phyloP scores from a whole-genome alignment of 2,888 invertebrate species.

The Meloe dianella region DNA sequence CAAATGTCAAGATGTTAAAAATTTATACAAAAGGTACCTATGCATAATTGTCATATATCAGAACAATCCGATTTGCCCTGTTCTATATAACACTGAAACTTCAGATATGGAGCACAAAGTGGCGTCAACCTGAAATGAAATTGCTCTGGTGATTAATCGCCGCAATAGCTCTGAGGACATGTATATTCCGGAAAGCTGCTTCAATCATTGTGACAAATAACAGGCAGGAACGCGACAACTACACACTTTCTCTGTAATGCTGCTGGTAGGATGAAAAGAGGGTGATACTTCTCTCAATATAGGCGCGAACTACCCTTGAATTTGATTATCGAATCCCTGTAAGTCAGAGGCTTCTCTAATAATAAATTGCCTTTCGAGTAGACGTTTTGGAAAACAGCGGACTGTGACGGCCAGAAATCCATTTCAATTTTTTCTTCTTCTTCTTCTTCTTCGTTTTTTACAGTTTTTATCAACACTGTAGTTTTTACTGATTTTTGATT shows the following conservation, averaged over 20 bases:
- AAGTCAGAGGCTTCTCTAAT: constrained; percentile 26
- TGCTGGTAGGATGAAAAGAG: neutral
- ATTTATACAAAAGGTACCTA: neutral
- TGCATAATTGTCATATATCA: neutral
- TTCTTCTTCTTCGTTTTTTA: too few species aligned
- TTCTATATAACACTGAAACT: neutral
- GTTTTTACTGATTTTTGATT: neutral
- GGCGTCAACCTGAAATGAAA: constrained; percentile 52
- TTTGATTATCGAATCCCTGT: constrained; percentile 31
- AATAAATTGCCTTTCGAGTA: constrained; percentile 28
- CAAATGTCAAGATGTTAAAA: constrained; percentile 23
- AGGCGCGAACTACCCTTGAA: constrained; percentile 15
- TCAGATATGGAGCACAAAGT: constrained; percentile 35
- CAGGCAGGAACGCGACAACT: constrained; percentile 39
- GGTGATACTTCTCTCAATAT: constrained; percentile 21
- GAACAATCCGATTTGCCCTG: neutral
- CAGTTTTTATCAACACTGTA: neutral
- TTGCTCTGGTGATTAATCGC: constrained; percentile 56
- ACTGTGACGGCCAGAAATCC: constrained; percentile 4
- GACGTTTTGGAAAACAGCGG: constrained; percentile 10
- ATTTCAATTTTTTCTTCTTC: neutral
- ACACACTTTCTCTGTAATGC: constrained; percentile 29
- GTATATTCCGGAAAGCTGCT: constrained; percentile 56
- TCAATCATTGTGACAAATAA: constrained; percentile 59
- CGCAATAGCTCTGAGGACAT: constrained; percentile 58